A percentile compares a stretch with the other conserved stretches of the same genome.
Conservation (phyloP, 2,113 vertebrate species). For the Callopanchax toddi region DNA sequence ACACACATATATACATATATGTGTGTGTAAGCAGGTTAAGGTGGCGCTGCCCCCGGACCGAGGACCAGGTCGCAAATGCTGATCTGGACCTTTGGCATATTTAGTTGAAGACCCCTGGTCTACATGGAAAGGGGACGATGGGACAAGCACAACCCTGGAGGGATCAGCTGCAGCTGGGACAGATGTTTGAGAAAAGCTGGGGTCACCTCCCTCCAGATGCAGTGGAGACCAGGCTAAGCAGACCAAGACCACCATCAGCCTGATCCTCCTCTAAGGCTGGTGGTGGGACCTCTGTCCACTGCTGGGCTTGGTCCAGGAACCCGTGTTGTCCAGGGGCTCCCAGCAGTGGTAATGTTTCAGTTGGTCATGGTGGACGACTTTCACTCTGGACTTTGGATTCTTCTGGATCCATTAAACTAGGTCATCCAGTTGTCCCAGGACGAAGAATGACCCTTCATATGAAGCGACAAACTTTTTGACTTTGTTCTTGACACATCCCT, state of each 20-base stretch:
- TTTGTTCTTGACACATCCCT: background rate
- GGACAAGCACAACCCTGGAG: background rate
- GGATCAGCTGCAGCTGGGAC: background rate
- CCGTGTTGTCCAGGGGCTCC: background rate
- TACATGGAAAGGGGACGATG: background rate
- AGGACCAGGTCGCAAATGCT: too few species aligned
- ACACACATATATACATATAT: too few species aligned
- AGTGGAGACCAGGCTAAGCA: background rate
- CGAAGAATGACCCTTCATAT: background rate
- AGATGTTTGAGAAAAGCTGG: background rate
- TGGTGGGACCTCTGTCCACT: background rate
- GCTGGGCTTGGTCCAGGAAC: background rate
- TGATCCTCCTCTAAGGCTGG: background rate
- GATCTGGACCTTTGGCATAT: too few species aligned
- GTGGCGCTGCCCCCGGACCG: too few species aligned
- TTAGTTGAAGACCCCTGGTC: too few species aligned
- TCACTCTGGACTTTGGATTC: background rate
- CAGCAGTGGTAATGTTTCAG: background rate
- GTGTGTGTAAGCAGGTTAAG: too few species aligned
- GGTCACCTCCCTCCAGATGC: background rate
- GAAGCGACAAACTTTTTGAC: background rate
- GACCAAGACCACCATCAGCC: background rate
- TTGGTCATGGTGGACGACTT: background rate
- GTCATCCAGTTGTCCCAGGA: constrained; percentile 1
- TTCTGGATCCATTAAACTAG: background rate